These are phyloP conservation scores for Xestia xanthographa DNA, from an alignment of 2,888 invertebrate species.

Conservation along the genomic window DNA sequence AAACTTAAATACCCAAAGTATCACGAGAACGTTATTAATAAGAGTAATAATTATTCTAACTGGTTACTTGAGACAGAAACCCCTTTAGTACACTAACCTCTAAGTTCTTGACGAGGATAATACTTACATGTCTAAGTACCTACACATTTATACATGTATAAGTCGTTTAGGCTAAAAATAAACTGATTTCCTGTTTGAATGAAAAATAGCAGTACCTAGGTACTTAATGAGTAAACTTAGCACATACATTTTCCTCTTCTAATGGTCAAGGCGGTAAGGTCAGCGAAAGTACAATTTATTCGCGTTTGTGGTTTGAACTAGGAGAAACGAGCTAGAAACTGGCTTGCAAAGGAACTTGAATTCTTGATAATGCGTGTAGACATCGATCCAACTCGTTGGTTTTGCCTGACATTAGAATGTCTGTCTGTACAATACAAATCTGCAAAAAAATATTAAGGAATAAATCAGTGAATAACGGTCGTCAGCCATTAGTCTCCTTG, in stretches of 20 bases:
- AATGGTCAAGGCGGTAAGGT: not conserved
- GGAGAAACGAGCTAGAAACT: not conserved
- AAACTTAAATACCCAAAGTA: slow-evolving; percentile 27
- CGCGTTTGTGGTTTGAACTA: slow-evolving; percentile 15
- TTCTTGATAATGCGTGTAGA: not conserved
- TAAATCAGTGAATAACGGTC: slow-evolving; percentile 34
- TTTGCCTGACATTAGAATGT: not conserved
- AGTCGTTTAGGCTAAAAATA: slow-evolving; percentile 24
- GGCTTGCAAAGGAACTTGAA: not conserved
- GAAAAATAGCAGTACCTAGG: slow-evolving; percentile 2
- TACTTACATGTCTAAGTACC: not conserved
- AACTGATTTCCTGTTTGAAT: slow-evolving; percentile 32
- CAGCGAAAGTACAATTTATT: slow-evolving; percentile 27
- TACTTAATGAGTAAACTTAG: slow-evolving; percentile 3
- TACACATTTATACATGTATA: slow-evolving; percentile 18
- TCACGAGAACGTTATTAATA: slow-evolving; percentile 39
- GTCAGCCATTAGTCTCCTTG: slow-evolving; percentile 32
- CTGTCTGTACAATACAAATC: not conserved
- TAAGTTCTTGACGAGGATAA: slow-evolving; percentile 4
- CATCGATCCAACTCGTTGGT: not conserved
- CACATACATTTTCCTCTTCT: slow-evolving; percentile 26
- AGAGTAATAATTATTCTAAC: slow-evolving; percentile 16
- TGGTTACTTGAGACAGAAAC: slow-evolving; percentile 9
- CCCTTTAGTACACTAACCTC: slow-evolving; percentile 20
- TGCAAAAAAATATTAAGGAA: not conserved